Base-by-base conservation (phyloP, 2,888 invertebrate genomes). In the Sarcophaga rosellei region DNA sequence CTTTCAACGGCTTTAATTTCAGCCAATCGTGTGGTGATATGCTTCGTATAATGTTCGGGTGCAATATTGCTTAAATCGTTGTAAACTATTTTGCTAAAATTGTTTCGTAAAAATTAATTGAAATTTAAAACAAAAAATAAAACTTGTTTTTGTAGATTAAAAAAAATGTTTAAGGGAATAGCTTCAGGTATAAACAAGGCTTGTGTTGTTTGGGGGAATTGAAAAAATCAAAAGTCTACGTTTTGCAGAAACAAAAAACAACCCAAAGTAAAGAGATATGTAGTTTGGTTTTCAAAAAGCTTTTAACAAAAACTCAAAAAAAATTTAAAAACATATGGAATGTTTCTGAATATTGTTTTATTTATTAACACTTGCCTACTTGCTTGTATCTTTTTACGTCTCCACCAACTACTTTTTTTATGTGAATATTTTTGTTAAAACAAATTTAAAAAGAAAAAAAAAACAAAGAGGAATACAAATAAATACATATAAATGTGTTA, bases 11-110 rank as follows among this genome's bases (percentile, higher is more conserved):
- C 97, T 93, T 97, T 97, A 89, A 98, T 96, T 94, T 97, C 98
- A 68, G 97, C 97, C 87, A 98, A 94, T 89, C 97, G 95, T 90
- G 96, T 95, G 0, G 97, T 98, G 88, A 99, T 97, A 93, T 98
- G 97, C 93, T 98, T 98, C 93, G 98, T 97, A 94, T 98, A 98
- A 94, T 98, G 98, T 94, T 98, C 97, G 0, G 99, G 99, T 8
- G 99, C 98, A 90, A 99, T 97, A 78, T 96, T 95, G 93, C 97
- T 97, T 86, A 99, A 95, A 93, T 99, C 98, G 91, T 95, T 96
- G 94, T 97, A 98, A 45, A 97, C 96, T 90, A 99, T 96, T 91
- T 97, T 96, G 90, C 98, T 98, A 94, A 88, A 94, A 94, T 70
- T 17, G 21, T 63, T 1, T 12, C 17, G 4, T 17, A 53, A 17